These are phyloP conservation scores for Lacerta viridis DNA, from an alignment of 2,797 vertebrate genomes.

Conservation along the genomic window DNA sequence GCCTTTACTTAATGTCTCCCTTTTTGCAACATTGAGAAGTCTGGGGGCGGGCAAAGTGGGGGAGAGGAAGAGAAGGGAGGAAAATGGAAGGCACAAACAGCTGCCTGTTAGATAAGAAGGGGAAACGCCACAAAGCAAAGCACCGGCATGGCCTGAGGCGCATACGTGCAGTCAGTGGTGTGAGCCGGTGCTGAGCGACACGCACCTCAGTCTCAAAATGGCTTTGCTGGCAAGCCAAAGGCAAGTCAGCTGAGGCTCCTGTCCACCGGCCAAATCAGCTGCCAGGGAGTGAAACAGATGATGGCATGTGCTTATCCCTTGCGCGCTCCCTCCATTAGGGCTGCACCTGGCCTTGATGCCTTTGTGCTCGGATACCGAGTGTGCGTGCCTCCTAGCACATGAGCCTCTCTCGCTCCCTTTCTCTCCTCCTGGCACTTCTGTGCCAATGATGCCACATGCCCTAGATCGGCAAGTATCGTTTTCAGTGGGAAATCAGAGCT, in stretches of 20 bases:
- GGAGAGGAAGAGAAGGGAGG: not conserved
- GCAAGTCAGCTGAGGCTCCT: slow-evolving; percentile 48
- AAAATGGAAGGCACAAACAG: not conserved
- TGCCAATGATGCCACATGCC: not conserved
- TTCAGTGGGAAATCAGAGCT: not conserved
- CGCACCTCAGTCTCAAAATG: not conserved
- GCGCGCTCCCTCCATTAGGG: not conserved
- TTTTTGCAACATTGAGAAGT: slow-evolving; percentile 10
- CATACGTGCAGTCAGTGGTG: slow-evolving; percentile 74
- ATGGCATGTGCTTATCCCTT: not conserved
- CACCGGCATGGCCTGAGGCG: slow-evolving; percentile 68
- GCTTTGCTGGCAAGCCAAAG: slow-evolving; percentile 36
- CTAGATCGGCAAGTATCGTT: not conserved
- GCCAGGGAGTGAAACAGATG: slow-evolving; percentile 16
- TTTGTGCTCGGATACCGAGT: slow-evolving; percentile 11
- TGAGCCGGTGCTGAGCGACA: slow-evolving; percentile 46
- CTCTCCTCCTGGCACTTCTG: not conserved
- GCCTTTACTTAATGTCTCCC: slow-evolving; percentile 5
- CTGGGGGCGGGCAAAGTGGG: not conserved
- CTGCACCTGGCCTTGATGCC: slow-evolving; percentile 47
- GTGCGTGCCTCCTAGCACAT: not conserved
- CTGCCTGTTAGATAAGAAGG: slow-evolving; percentile 40
- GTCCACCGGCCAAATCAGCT: slow-evolving; percentile 34
- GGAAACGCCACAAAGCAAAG: slow-evolving; percentile 8
- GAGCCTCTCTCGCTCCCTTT: not conserved